Percentiles rank a stretch among this genome's conserved stretches.
phyloP scores from a whole-genome alignment of 37 sponge, comb jelly and placozoan genomes.

The Lycopodina hypogea region DNA sequence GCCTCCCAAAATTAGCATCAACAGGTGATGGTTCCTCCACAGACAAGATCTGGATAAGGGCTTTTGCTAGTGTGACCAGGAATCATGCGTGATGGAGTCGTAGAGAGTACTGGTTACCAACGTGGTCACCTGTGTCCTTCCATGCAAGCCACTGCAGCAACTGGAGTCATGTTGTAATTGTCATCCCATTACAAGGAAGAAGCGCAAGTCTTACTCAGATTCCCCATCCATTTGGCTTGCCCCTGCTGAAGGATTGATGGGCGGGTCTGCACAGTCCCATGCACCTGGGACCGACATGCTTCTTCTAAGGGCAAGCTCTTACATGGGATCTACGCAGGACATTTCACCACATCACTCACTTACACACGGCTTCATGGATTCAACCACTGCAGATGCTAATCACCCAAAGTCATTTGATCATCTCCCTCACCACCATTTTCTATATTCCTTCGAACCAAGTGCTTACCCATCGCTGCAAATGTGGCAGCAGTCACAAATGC shows the following conservation, averaged over 20 bases:
- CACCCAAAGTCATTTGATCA: conserved; percentile 10
- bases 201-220: background rate
- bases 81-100: background rate
- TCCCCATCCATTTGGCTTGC: background rate
- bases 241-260: background rate
- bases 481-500: conserved; percentile 52
- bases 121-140: background rate
- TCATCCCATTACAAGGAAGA: background rate
- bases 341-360: background rate
- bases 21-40: conserved; percentile 1
- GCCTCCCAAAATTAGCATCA: conserved; percentile 7
- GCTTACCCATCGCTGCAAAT: conserved; percentile 30
- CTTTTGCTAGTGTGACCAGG: background rate
- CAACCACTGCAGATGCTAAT: too few species aligned
- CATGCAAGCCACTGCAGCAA: background rate
- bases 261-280: background rate
- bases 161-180: background rate
- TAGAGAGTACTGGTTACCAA: background rate
- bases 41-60: background rate
- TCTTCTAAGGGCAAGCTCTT: background rate
- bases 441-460: conserved; percentile 39
- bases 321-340: conserved; percentile 1
- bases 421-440: conserved; percentile 24
- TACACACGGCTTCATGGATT: background rate
- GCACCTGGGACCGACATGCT: background rate